These are phyloP conservation scores for Caenorhabditis sulstoni DNA, from an alignment of 2,888 invertebrate genomes.

Conservation along the genomic window DNA sequence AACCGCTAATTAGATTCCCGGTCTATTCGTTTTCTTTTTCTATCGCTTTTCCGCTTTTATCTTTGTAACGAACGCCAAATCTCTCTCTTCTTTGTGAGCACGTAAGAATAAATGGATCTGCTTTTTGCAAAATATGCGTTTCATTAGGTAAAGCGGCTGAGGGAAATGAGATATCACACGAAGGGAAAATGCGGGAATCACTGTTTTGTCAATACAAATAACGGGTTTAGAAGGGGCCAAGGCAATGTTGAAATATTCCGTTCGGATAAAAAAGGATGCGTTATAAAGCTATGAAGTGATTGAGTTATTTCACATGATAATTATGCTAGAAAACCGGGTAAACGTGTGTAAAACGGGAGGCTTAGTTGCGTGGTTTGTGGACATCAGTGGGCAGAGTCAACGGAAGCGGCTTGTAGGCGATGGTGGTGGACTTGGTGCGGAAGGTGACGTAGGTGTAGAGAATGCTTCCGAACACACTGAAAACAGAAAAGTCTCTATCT, in stretches of 20 bases:
- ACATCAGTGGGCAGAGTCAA: conserved; percentile 48
- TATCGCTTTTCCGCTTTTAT: conserved; percentile 40
- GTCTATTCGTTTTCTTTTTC: conserved; percentile 23
- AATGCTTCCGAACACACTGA: conserved; percentile 81
- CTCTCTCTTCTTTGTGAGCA: conserved; percentile 9
- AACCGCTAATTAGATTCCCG: not conserved
- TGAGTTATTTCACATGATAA: conserved; percentile 36
- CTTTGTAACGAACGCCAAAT: conserved; percentile 24
- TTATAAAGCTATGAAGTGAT: conserved; percentile 55
- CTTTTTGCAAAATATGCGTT: conserved; percentile 6
- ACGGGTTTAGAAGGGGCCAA: conserved; percentile 19
- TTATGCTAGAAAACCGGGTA: conserved; percentile 39
- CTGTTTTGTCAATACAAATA: conserved; percentile 9
- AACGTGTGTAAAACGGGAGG: conserved; percentile 14
- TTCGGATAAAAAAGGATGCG: conserved; percentile 21
- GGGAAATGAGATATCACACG: conserved; percentile 5
- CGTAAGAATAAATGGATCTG: conserved; percentile 16
- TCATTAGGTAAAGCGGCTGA: conserved; percentile 14
- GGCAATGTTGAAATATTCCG: conserved; percentile 7
- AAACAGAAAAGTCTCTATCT: conserved; percentile 26
- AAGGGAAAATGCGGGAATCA: conserved; percentile 8
- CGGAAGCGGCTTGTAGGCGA: conserved; percentile 51
- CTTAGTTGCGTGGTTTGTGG: conserved; percentile 37
- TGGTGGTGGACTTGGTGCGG: conserved; percentile 66
- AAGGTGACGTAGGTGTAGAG: conserved; percentile 81